Base-by-base conservation (phyloP, 92 coral and sea anemone species). In the Palythoa caribaeorum region DNA sequence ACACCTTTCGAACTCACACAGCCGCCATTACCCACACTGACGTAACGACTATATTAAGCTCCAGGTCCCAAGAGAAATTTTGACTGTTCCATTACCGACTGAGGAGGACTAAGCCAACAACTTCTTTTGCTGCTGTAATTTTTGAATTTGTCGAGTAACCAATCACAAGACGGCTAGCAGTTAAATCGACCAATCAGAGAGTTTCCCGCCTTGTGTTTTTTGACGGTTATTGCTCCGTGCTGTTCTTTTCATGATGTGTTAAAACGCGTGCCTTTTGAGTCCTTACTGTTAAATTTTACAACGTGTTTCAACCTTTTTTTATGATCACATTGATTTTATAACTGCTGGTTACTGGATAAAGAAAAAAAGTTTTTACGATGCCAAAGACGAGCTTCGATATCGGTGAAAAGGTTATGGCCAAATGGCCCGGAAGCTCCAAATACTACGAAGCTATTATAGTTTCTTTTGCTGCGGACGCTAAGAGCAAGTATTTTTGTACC, bases 341-440 rank as follows among this genome's bases (percentile, higher is more conserved):
- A 38, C 51, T 38, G 73, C 40, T 50, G 60, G 66, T 66, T n/a
- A 7, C 13, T 15, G 40, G 38, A 48, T 36, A 28, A 81, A 60
- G 54, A 17, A 63, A 20, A 63, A 80, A 20, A 0, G 11, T n/a
- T 78, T 78, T 54, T 17, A 68, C 38, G 39, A 92, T 92, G 94
- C 77, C 51, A 9, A 52, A 36, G 15, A 76, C 28, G 62, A 28
- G 5, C 21, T 57, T 90, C 6, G 52, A 73, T 7, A 92, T 87
- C 28, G 99, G 99, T 36, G 99, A 95, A 35, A 90, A 90, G 57
- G 96, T 97, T 44, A 91, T 90, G 90, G 99, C 98, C 38, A 83
- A 86, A 88, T 95, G 99, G 99, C 99, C 99, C 1, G 98, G 98
- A 37, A 95, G 99, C 84, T 28, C 71, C 12, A 91, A 90, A 81